Conservation (phyloP, 2,888 invertebrate genomes). For the Lordiphosa fenestrarum region DNA sequence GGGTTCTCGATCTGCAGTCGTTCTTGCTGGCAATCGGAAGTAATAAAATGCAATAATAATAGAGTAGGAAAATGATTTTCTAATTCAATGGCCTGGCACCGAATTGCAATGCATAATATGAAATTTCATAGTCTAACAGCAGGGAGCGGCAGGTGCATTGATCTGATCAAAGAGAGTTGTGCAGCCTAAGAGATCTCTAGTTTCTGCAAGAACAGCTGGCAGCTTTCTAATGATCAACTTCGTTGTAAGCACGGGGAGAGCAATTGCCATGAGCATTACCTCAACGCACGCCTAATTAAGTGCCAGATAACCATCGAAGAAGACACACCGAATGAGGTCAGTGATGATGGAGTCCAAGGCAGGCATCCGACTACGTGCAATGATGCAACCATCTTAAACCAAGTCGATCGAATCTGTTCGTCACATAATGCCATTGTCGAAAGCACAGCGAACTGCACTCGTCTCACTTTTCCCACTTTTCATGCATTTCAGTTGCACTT, state of each 20-base stretch:
- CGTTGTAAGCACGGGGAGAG: constrained; percentile 29
- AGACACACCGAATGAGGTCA: constrained; percentile 41
- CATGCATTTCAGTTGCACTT: constrained; percentile 39
- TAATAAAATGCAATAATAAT: constrained; percentile 59
- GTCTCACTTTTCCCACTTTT: constrained; percentile 24
- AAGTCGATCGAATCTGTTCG: constrained; percentile 10
- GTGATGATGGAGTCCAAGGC: constrained; percentile 23
- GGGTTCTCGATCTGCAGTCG: constrained; percentile 19
- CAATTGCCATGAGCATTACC: constrained; percentile 40
- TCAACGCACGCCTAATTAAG: constrained; percentile 54
- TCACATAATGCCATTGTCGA: constrained; percentile 16
- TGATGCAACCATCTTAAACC: constrained; percentile 9
- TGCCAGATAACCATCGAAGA: constrained; percentile 42
- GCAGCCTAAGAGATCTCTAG: constrained; percentile 3
- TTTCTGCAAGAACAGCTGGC: constrained; percentile 2
- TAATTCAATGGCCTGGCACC: constrained; percentile 29
- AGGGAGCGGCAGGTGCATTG: constrained; percentile 48
- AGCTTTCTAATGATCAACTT: constrained; percentile 60
- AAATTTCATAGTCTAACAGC: constrained; percentile 12
- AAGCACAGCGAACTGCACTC: constrained; percentile 12
- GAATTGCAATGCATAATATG: constrained; percentile 36
- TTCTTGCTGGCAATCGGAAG: constrained; percentile 54
- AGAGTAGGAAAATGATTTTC: constrained; percentile 45
- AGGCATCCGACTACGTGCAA: constrained; percentile 7
- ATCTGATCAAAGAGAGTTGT: constrained; percentile 33